Evolutionary conservation across 2,797 vertebrate species (phyloP).

Genomic region (Lutjanus argentimaculatus): DNA sequence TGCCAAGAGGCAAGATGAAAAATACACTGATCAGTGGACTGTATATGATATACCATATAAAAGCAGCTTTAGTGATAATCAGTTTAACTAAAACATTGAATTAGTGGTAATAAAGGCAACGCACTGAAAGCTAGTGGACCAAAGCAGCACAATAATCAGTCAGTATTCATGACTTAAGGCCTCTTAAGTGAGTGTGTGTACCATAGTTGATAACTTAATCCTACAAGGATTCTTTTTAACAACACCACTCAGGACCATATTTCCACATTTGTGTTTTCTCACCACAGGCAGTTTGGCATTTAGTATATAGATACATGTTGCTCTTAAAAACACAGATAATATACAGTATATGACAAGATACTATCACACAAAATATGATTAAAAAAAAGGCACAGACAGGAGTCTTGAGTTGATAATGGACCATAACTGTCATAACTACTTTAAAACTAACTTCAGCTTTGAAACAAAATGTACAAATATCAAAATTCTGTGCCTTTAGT

Average conservation of each 20-base stretch:
- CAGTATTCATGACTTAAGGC: conserved; percentile 15
- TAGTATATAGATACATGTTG: conserved; percentile 5
- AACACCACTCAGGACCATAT: conserved; percentile 1
- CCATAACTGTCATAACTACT: not conserved
- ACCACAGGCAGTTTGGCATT: conserved; percentile 33
- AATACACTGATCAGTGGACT: conserved; percentile 18
- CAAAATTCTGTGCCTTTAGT: conserved; percentile 21
- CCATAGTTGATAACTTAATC: conserved; percentile 40
- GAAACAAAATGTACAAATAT: conserved; percentile 56
- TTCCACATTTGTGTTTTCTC: conserved; percentile 22
- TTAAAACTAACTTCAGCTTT: conserved; percentile 43
- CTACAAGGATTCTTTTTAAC: conserved; percentile 1
- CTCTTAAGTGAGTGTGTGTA: conserved; percentile 53
- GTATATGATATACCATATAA: conserved; percentile 7
- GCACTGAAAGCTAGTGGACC: conserved; percentile 40
- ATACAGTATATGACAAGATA: conserved; percentile 35
- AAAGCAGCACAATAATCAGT: conserved; percentile 57
- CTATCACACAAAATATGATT: conserved; percentile 30
- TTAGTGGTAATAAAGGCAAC: conserved; percentile 52
- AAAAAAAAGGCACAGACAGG: conserved; percentile 41
- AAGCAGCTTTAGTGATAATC: conserved; percentile 49
- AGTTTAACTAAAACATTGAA: conserved; percentile 26
- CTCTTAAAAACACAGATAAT: conserved; percentile 33
- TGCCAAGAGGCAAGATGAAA: conserved; percentile 11
- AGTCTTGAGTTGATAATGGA: conserved; percentile 20